These are phyloP conservation scores for Drosophila varians DNA, from an alignment of 1,140 invertebrate genomes.

Conservation along the genomic window DNA sequence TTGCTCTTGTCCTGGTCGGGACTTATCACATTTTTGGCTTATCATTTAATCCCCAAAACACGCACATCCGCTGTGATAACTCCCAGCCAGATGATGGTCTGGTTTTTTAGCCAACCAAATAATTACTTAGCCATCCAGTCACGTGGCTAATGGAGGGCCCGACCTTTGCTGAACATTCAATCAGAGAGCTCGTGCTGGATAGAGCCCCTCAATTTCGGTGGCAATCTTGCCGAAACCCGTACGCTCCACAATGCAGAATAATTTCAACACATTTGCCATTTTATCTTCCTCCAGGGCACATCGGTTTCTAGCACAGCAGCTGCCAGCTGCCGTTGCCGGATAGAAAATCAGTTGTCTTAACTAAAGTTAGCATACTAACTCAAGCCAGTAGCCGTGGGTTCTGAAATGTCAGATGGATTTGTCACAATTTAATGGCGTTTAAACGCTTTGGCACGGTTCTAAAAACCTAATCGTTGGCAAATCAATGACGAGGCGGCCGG, in stretches of 20 bases:
- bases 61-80: conserved; percentile 32
- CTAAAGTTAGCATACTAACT: not conserved
- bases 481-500: conserved; percentile 4
- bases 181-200: conserved; percentile 18
- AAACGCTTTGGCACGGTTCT: conserved; percentile 59
- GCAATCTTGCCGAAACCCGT: conserved; percentile 8
- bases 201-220: not conserved
- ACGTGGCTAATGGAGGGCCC: too few relatives aligned
- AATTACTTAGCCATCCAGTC: not conserved
- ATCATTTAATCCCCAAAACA: conserved; percentile 16
- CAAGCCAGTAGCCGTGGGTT: not conserved
- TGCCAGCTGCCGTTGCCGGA: conserved; percentile 25
- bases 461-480: conserved; percentile 1
- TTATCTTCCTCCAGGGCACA: conserved; percentile 22
- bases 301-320: conserved; percentile 20
- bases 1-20: not conserved
- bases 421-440: conserved; percentile 30
- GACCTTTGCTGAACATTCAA: conserved; percentile 20
- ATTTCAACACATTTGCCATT: conserved; percentile 6
- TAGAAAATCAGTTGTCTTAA: conserved; percentile 19
- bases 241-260: conserved; percentile 17
- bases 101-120: not conserved
- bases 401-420: conserved; percentile 25
- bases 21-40: conserved; percentile 27
- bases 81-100: not conserved